These are phyloP conservation scores for Galerucella nymphaeae DNA, from an alignment of 2,888 invertebrate species.

Conservation along the genomic window DNA sequence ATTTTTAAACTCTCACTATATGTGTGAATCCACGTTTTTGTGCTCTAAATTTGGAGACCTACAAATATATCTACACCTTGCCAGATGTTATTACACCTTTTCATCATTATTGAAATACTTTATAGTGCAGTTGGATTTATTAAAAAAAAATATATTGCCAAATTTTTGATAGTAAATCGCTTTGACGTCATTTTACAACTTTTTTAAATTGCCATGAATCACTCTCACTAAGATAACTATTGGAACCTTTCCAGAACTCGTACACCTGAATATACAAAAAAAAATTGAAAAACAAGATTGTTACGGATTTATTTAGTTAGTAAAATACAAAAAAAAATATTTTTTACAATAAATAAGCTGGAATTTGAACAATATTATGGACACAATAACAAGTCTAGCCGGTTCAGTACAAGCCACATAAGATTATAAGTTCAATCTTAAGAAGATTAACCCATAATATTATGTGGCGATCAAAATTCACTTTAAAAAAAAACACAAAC, in stretches of 20 bases:
- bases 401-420: constrained; percentile 54
- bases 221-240: not conserved
- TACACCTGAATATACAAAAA: constrained; percentile 10
- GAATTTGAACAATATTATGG: constrained; percentile 49
- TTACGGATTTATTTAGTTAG: not conserved
- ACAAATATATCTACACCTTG: constrained; percentile 51
- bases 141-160: not conserved
- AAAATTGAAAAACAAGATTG: not conserved
- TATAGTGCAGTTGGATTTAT: constrained; percentile 13
- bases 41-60: constrained; percentile 69
- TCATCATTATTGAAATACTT: constrained; percentile 7
- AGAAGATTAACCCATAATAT: constrained; percentile 40
- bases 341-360: constrained; percentile 22
- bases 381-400: constrained; percentile 46
- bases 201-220: constrained; percentile 1
- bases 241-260: not conserved
- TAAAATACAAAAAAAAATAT: constrained; percentile 11
- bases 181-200: constrained; percentile 5
- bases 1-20: constrained; percentile 63
- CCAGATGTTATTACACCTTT: constrained; percentile 39
- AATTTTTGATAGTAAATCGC: constrained; percentile 11
- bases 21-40: constrained; percentile 66
- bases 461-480: constrained; percentile 46
- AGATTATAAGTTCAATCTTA: constrained; percentile 42
- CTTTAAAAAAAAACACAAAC: constrained; percentile 20